phyloP scores from a whole-genome alignment of 1,140 invertebrate genomes.

The Saccostrea glomerata region DNA sequence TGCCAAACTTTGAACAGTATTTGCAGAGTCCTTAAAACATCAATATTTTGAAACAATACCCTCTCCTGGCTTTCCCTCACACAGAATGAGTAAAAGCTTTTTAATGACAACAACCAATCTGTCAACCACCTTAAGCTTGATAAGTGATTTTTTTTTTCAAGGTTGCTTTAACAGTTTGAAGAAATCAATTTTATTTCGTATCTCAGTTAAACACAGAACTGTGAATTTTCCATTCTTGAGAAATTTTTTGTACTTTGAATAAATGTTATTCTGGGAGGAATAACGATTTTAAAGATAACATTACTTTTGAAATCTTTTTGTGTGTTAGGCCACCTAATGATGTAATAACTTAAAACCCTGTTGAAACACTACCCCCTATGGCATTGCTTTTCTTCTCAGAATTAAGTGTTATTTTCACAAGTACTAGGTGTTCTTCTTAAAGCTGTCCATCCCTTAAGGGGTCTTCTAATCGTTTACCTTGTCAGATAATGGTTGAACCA shows the following conservation, averaged over 20 bases:
- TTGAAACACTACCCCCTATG: not conserved
- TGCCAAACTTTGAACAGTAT: slow-evolving; percentile 4
- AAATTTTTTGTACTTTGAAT: no score
- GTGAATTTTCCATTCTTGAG: no score
- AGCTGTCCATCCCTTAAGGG: not conserved
- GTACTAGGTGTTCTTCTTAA: not conserved
- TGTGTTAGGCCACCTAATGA: not conserved
- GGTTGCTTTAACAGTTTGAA: not conserved
- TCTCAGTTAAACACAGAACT: not conserved
- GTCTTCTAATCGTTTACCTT: not conserved
- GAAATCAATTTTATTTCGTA: not conserved
- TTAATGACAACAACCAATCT: not conserved
- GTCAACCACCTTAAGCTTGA: not conserved
- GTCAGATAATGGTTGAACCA: not conserved
- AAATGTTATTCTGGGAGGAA: not conserved
- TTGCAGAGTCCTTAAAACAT: slow-evolving; percentile 9
- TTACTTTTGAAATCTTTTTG: not conserved
- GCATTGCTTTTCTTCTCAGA: not conserved
- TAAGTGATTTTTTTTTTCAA: slow-evolving; percentile 1
- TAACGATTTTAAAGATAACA: not conserved
- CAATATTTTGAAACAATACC: not conserved
- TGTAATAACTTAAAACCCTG: not conserved
- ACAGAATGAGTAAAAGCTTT: not conserved
- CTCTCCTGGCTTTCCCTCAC: not conserved
- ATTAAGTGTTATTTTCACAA: slow-evolving; percentile 35